phyloP scores from a whole-genome alignment of 2,888 invertebrate species.

The Listrodromus nycthemerus region DNA sequence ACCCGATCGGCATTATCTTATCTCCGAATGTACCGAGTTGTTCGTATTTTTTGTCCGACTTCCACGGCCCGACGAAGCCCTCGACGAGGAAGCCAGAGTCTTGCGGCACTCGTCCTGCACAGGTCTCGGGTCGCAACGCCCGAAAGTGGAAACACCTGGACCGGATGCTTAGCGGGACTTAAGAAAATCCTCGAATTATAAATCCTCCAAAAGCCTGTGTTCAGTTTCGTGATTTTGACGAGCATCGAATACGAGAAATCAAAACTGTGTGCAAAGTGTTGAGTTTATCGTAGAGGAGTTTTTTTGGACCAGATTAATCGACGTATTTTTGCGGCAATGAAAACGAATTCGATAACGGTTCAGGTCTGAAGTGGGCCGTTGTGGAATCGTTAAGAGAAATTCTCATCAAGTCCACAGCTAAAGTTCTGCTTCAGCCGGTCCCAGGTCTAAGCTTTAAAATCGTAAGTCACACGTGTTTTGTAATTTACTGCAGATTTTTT shows the following conservation, averaged over 20 bases:
- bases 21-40: slow-evolving; percentile 25
- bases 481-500: too few relatives aligned
- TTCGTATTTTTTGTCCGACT: slow-evolving; percentile 43
- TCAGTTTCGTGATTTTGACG: not conserved
- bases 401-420: too few relatives aligned
- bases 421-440: too few relatives aligned
- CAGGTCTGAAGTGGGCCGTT: too few relatives aligned
- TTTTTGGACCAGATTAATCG: not conserved
- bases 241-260: slow-evolving; percentile 1
- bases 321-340: too few relatives aligned
- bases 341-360: too few relatives aligned
- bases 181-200: slow-evolving; percentile 50
- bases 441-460: too few relatives aligned
- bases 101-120: slow-evolving; percentile 9
- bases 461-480: too few relatives aligned
- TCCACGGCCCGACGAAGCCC: slow-evolving; percentile 2
- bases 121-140: slow-evolving; percentile 52
- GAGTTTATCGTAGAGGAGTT: not conserved
- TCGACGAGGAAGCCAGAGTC: slow-evolving; percentile 17
- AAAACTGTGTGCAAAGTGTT: not conserved
- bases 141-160: slow-evolving; percentile 67
- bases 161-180: slow-evolving; percentile 64
- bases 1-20: slow-evolving; percentile 41
- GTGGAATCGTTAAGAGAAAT: too few relatives aligned
- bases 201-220: slow-evolving; percentile 16